A percentile compares a stretch with the other conserved stretches of the same genome.
These are phyloP conservation scores for Nicator chloris DNA, from an alignment of 2,113 vertebrate species.

Conservation along the genomic window DNA sequence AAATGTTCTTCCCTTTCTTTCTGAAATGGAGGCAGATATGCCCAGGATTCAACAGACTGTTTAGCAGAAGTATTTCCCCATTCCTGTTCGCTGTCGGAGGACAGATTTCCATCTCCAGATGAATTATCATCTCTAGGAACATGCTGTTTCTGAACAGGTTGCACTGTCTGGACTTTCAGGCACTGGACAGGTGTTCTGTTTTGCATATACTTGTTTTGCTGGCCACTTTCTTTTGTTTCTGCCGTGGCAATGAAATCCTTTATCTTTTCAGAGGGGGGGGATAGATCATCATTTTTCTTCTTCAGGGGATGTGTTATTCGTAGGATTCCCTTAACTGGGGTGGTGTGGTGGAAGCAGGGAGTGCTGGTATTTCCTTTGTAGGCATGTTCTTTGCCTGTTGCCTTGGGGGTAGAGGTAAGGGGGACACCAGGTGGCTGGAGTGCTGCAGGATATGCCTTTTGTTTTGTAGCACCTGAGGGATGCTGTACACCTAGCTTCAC, in stretches of 20 bases:
- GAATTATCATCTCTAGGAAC: constrained; percentile 25
- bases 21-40: constrained; percentile 50
- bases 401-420: constrained; percentile 74
- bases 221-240: not conserved
- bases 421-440: constrained; percentile 19
- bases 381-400: constrained; percentile 5
- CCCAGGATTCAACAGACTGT: not conserved
- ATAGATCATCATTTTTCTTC: constrained; percentile 17
- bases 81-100: not conserved
- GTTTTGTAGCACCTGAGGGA: not conserved
- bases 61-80: not conserved
- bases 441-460: constrained; percentile 43
- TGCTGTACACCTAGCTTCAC: constrained; percentile 71
- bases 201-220: not conserved
- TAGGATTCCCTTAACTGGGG: constrained; percentile 58
- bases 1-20: constrained; percentile 81
- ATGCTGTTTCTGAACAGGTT: constrained; percentile 73
- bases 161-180: constrained; percentile 65
- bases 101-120: not conserved
- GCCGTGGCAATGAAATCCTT: constrained; percentile 10
- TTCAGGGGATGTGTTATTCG: not conserved
- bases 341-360: constrained; percentile 46
- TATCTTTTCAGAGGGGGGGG: not conserved
- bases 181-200: not conserved
- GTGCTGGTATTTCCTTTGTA: constrained; percentile 9